Evolutionary conservation across 2,888 invertebrate species (phyloP), one percentile per base, ranked within the genome.

Genomic region (Mechanitis messenoides): DNA sequence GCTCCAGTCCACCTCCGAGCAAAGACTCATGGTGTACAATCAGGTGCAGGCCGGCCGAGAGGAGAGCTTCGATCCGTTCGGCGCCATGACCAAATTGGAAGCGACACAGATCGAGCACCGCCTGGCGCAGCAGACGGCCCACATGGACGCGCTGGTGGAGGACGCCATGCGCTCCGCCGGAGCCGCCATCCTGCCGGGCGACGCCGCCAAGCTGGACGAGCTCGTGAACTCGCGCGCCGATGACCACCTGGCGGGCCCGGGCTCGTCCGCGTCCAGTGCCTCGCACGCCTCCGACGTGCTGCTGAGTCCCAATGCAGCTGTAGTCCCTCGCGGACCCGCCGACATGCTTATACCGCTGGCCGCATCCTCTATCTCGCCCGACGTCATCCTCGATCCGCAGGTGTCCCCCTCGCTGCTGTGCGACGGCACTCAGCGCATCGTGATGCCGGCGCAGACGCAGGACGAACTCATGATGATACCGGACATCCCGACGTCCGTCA

Each of bases 311-410:
- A 74, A 75, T 79, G 76, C 83, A 69, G 78, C 75, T 72, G 80
- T 78, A 67, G 77, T 78, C 61, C 77, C 83, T 4, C 72, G 88
- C 0, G 76, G 77, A 46, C 80, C 86, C 55, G 78, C 88, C 61
- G 45, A 73, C 0, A 89, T 67, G 71, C 87, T 75, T 73, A 87
- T 78, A 3, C 66, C 74, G n/a, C 69, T 72, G 78, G 78, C 78
- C 45, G 75, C 77, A 1, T 78, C 89, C 4, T 81, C 85, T 64
- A 79, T 91, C 9, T 83, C 91, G 0, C 85, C 92, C 1, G 93
- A 93, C 66, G 91, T 92, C 31, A 93, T 93, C 64, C 84, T 93
- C 68, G 92, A 93, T 81, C 86, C 92, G 5, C 91, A 91, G 59
- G 89, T 93, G 62, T 92, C 93, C 0, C 93, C 93, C 0, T 91